Conservation (phyloP, 2,888 invertebrate genomes). For the Cancer borealis region DNA sequence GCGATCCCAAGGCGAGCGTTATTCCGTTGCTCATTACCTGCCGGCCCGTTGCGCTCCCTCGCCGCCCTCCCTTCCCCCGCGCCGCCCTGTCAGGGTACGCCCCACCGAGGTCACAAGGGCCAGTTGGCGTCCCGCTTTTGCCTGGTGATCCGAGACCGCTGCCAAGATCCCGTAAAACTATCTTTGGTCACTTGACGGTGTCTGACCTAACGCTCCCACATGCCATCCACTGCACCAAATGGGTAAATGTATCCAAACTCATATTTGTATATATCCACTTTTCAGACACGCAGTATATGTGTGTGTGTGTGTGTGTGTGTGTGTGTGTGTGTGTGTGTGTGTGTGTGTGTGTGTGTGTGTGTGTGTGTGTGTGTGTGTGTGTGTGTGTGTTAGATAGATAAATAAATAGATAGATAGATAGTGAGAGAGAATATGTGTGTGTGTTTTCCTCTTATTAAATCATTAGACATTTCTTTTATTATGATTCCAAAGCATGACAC, state of each 20-base stretch:
- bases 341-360: no score
- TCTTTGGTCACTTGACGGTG: not conserved
- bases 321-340: not conserved
- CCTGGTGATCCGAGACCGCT: not conserved
- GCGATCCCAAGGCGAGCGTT: not conserved
- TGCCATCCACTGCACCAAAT: not conserved
- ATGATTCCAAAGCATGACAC: not conserved
- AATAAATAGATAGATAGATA: not conserved
- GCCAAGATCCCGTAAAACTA: not conserved
- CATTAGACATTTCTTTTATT: not conserved
- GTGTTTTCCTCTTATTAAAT: no score
- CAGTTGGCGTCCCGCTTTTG: slow-evolving; percentile 11
- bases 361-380: no score
- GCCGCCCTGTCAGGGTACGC: not conserved
- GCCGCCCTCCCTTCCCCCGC: not conserved
- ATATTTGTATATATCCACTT: not conserved
- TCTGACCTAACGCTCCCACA: not conserved
- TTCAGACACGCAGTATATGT: no score
- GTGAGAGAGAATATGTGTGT: not conserved
- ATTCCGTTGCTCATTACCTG: not conserved
- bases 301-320: not conserved
- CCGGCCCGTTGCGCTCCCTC: not conserved
- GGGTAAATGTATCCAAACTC: not conserved
- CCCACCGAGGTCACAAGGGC: not conserved
- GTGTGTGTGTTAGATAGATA: not conserved